These are phyloP conservation scores for Pemphredon lugubris DNA, from an alignment of 2,888 invertebrate species.

Conservation along the genomic window DNA sequence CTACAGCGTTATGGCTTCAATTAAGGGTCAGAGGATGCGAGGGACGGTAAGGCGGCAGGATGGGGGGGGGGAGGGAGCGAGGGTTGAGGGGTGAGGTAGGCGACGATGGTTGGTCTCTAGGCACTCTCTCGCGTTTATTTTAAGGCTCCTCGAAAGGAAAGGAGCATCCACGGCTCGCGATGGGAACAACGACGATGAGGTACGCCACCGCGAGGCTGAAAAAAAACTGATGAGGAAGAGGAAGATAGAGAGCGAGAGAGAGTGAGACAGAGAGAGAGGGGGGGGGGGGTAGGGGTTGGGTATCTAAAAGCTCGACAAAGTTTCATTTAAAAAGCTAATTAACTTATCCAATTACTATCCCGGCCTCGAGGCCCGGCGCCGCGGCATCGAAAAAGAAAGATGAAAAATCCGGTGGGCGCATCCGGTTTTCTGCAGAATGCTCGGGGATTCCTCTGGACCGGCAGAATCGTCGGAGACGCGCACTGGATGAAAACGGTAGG, in stretches of 20 bases:
- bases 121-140: conserved; percentile 50
- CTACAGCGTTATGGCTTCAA: conserved; percentile 57
- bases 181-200: conserved; percentile 33
- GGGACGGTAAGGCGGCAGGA: conserved; percentile 14
- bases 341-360: conserved; percentile 73
- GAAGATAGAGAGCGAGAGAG: too few relatives aligned
- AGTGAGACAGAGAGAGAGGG: too few relatives aligned
- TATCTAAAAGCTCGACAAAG: conserved; percentile 67
- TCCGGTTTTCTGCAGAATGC: conserved; percentile 15
- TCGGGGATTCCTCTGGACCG: conserved; percentile 23
- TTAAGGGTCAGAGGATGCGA: conserved; percentile 56
- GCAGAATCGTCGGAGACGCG: not conserved
- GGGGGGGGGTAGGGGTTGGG: conserved; percentile 16
- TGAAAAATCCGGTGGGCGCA: conserved; percentile 15
- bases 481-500: not conserved
- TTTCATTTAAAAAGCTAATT: conserved; percentile 76
- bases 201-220: conserved; percentile 23
- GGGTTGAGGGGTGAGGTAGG: not conserved
- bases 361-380: conserved; percentile 26
- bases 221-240: too few relatives aligned
- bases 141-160: conserved; percentile 51
- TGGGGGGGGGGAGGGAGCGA: not conserved
- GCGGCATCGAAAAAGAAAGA: conserved; percentile 13
- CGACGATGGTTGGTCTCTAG: conserved; percentile 24
- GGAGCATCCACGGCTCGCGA: conserved; percentile 36